phyloP scores from a whole-genome alignment of 1,140 invertebrate species.

The Gryllus bimaculatus region DNA sequence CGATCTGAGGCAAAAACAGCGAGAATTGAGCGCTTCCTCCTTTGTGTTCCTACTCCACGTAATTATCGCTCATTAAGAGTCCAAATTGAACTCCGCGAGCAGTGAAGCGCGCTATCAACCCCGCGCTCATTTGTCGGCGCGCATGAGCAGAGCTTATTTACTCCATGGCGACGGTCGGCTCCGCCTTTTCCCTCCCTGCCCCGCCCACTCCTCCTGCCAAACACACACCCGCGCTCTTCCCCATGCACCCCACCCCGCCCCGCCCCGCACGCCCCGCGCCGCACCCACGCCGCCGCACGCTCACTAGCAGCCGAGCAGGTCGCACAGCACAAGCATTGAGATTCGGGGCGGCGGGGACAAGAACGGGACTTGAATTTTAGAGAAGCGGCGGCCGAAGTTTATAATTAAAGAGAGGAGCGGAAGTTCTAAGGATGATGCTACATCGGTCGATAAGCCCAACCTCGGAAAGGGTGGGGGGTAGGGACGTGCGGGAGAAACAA shows the following conservation, averaged over 20 bases:
- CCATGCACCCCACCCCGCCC: background rate
- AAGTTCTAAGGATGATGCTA: background rate
- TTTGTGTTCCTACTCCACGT: too few species aligned
- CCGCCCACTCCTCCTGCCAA: background rate
- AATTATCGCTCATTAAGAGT: too few species aligned
- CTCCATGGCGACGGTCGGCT: constrained; percentile 25
- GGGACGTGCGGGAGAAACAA: background rate
- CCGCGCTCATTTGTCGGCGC: too few species aligned
- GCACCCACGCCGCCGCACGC: background rate
- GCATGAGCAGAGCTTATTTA: too few species aligned
- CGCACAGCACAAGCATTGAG: background rate
- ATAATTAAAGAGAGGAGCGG: background rate
- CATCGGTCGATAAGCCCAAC: background rate
- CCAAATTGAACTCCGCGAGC: too few species aligned
- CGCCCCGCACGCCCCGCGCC: background rate
- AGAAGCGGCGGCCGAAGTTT: background rate
- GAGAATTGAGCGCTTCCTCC: too few species aligned
- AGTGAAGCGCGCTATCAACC: too few species aligned
- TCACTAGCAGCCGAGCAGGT: background rate
- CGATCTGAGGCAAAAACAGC: too few species aligned
- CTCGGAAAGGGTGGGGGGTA: background rate
- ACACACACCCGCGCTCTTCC: background rate
- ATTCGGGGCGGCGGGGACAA: background rate
- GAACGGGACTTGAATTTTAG: background rate
- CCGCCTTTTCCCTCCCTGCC: background rate